Base-by-base conservation (phyloP, 2,113 vertebrate genomes). In the Mus musculus region DNA sequence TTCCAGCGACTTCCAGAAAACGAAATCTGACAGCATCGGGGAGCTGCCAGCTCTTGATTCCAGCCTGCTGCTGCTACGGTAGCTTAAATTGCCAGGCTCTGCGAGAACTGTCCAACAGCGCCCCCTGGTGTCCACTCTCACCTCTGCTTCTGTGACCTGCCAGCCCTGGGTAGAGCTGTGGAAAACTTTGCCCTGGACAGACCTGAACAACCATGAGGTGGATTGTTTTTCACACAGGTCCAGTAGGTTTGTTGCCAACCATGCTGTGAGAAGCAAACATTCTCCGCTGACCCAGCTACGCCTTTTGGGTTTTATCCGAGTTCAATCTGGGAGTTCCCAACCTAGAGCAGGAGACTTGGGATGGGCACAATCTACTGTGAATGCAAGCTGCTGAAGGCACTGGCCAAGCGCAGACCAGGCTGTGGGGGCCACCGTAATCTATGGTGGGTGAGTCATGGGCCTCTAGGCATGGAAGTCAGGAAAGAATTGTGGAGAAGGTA, bases 21-120 rank as follows among this genome's bases (percentile, higher is more conserved):
- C 0, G 76, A 19, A 65, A 5, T 30, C 77, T 0, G 16, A 42
- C 10, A 33, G 61, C 26, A n/a, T 6, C 33, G 0, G 24, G n/a
- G 33, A 24, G 36, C 3, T 6, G 72, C 89, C 12, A 0, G 39
- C 30, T 20, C 30, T 49, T 5, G 17, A 24, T 20, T 56, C 46
- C 59, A 75, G 69, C 49, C 80, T 6, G 61, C 39, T 6, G 61
- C 39, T 0, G 46, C 87, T 59, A 20, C 39, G 7, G 72, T 2
- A 16, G 24, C 82, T 82, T 0, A 3, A 3, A 26, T 39, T 7
- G 39, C 39, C 0, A 5, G 59, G 36, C 46, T 22, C 6, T 0
- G 11, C 0, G 54, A 96, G 92, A 61, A 24, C 96, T 97, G 97
- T 94, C 75, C 97, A 92, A 96, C 88, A 97, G 88, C 90, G 97